Percentiles rank a stretch among this genome's conserved stretches.
Evolutionary conservation across 2,888 invertebrate genomes (phyloP).

Genomic region (Cataglyphis livida): DNA sequence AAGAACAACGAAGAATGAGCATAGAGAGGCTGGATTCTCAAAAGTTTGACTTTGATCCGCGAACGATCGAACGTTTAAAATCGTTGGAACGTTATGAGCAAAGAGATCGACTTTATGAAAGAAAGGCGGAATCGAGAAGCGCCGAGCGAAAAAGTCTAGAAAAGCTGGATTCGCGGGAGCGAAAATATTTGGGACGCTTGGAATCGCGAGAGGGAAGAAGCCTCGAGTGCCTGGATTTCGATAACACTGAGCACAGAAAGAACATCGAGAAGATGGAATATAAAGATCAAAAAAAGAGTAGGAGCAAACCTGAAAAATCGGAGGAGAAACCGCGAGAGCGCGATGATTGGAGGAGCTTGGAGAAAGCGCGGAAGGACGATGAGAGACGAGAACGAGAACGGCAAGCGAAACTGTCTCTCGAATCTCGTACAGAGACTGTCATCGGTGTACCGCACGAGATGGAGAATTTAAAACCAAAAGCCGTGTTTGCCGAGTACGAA

Average conservation of each 20-base stretch:
- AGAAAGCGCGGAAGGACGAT: constrained; percentile 81
- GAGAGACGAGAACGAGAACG: constrained; percentile 81
- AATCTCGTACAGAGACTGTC: constrained; percentile 79
- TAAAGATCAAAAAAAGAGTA: constrained; percentile 67
- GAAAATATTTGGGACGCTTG: constrained; percentile 74
- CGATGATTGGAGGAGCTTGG: constrained; percentile 83
- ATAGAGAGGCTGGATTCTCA: constrained; percentile 80
- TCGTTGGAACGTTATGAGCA: constrained; percentile 75
- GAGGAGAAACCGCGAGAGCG: constrained; percentile 82
- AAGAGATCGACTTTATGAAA: constrained; percentile 47
- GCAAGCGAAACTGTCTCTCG: constrained; percentile 77
- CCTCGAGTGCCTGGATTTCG: constrained; percentile 76
- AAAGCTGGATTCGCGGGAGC: constrained; percentile 74
- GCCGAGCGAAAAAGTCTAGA: constrained; percentile 73
- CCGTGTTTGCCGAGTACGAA: constrained; percentile 89
- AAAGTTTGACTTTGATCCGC: constrained; percentile 80
- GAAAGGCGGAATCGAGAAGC: constrained; percentile 60
- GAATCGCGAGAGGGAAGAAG: constrained; percentile 76
- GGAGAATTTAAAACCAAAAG: constrained; percentile 83
- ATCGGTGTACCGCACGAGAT: constrained; percentile 76
- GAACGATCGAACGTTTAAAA: constrained; percentile 79
- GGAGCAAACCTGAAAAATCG: constrained; percentile 65
- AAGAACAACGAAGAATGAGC: constrained; percentile 78
- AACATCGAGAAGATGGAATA: constrained; percentile 74
- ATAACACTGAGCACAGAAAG: constrained; percentile 64